These are phyloP conservation scores for Epizoanthus ramosus DNA, from an alignment of 92 coral and sea anemone species.

Conservation along the genomic window DNA sequence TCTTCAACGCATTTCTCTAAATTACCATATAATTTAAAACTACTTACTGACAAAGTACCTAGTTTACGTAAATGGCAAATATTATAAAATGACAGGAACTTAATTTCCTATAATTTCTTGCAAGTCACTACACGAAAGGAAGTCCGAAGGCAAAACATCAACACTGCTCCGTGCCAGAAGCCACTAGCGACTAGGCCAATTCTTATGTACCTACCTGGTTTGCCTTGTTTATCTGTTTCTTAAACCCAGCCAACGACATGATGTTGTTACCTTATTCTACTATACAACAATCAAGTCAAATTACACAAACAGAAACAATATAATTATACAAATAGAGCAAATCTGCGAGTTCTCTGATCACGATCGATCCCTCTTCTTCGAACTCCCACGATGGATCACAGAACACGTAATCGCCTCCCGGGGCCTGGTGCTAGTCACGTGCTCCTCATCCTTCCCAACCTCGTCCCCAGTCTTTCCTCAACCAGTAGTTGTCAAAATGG, in stretches of 20 bases:
- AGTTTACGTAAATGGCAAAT: not conserved
- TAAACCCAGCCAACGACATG: conserved; percentile 99
- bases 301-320: not conserved
- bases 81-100: not conserved
- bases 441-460: not conserved
- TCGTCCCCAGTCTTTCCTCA: not conserved
- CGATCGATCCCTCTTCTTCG: not conserved
- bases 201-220: conserved; percentile 81
- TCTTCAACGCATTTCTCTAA: not conserved
- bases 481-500: conserved; percentile 21
- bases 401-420: conserved; percentile 34
- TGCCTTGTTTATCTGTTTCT: conserved; percentile 95
- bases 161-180: not conserved
- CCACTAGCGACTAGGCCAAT: not conserved
- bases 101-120: not conserved
- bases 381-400: not conserved
- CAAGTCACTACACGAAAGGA: not conserved
- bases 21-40: not conserved
- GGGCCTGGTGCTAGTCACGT: conserved; percentile 40
- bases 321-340: not conserved
- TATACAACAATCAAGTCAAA: not conserved
- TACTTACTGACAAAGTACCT: not conserved
- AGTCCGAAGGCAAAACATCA: conserved; percentile 27
- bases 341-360: conserved; percentile 1
- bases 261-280: conserved; percentile 27